Percentiles rank a stretch among this genome's conserved stretches.
Conservation (phyloP, 2,888 invertebrate genomes). For the Hydroisotoma schaefferi region DNA sequence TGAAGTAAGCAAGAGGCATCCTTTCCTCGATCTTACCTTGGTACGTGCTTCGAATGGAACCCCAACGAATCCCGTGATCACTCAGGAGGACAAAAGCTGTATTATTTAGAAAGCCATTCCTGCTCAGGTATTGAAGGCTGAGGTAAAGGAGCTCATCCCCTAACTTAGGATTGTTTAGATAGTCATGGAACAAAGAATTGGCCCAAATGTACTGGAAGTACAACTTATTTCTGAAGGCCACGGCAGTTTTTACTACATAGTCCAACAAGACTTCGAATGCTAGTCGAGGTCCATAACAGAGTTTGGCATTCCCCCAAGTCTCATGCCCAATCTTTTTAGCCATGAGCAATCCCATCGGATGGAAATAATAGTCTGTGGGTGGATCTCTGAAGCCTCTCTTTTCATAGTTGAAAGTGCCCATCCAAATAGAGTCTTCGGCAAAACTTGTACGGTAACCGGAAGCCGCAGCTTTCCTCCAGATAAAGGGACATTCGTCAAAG, state of each 20-base stretch:
- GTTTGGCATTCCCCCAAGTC: constrained; percentile 61
- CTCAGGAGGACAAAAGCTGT: constrained; percentile 61
- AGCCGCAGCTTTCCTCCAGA: constrained; percentile 75
- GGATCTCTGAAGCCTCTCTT: constrained; percentile 70
- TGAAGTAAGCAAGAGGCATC: constrained; percentile 71
- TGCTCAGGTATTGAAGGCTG: constrained; percentile 59
- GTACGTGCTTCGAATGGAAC: constrained; percentile 74
- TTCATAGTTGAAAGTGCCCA: constrained; percentile 76
- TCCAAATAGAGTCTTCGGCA: constrained; percentile 75
- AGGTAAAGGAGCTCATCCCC: constrained; percentile 65
- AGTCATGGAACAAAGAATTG: constrained; percentile 78
- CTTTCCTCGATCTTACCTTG: constrained; percentile 77
- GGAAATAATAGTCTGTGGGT: constrained; percentile 79
- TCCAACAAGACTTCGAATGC: constrained; percentile 69
- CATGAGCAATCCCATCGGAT: constrained; percentile 23
- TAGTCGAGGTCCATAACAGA: constrained; percentile 68
- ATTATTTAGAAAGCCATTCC: constrained; percentile 60
- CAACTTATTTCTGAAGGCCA: constrained; percentile 58
- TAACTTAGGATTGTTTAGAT: constrained; percentile 70
- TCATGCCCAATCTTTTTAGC: constrained; percentile 60
- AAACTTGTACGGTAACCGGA: constrained; percentile 73
- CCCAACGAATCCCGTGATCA: constrained; percentile 79
- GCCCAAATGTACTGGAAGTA: constrained; percentile 84
- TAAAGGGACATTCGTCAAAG: constrained; percentile 75
- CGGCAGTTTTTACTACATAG: constrained; percentile 65